Conservation (phyloP, 1,140 invertebrate species). For the Frieseomelitta varia region DNA sequence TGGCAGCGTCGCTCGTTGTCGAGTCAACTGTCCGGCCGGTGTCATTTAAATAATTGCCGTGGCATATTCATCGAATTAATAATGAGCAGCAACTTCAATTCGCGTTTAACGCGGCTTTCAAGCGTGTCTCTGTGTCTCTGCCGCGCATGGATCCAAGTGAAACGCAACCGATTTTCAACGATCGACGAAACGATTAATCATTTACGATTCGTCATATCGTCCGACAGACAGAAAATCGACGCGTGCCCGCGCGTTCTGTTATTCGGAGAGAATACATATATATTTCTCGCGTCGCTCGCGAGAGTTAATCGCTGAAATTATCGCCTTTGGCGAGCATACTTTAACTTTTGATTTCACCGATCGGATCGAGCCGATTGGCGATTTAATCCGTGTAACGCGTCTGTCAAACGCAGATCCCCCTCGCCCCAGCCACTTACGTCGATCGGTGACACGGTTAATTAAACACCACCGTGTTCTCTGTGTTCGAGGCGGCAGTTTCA, state of each 20-base stretch:
- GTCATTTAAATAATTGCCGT: slow-evolving; percentile 33
- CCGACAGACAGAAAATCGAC: no score
- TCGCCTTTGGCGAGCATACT: no score
- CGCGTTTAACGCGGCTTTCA: neutral
- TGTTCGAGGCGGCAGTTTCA: neutral
- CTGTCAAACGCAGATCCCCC: slow-evolving; percentile 24
- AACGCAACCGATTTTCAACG: neutral
- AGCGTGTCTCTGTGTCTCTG: neutral
- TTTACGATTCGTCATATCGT: no score
- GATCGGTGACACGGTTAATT: slow-evolving; percentile 40
- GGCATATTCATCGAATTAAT: slow-evolving; percentile 33
- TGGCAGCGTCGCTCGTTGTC: slow-evolving; percentile 19
- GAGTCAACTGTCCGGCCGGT: slow-evolving; percentile 19
- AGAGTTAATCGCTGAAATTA: no score
- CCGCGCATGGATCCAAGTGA: neutral
- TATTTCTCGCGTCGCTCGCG: no score
- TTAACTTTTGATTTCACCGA: no score
- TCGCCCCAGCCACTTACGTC: neutral
- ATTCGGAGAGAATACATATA: no score
- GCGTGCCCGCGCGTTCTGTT: no score
- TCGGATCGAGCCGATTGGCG: neutral
- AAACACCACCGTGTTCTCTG: slow-evolving; percentile 4
- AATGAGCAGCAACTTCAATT: slow-evolving; percentile 15
- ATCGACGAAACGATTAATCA: neutral
- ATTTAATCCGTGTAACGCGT: slow-evolving; percentile 38